These are phyloP conservation scores for Pomacea canaliculata DNA, from an alignment of 2,888 invertebrate species.

Conservation along the genomic window DNA sequence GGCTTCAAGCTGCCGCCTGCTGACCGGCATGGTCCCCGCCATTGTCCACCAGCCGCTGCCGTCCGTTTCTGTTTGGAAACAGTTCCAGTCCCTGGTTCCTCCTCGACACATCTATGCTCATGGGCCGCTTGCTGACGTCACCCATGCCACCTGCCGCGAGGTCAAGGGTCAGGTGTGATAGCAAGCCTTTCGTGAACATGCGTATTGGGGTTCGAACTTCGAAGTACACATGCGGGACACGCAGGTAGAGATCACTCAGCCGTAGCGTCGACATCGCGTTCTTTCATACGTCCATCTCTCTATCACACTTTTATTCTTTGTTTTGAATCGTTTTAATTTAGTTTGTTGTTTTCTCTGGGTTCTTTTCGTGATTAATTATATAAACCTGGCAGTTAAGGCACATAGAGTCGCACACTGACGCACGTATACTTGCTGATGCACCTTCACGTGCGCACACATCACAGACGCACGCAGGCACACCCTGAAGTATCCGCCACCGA, in stretches of 20 bases:
- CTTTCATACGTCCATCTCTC: too few relatives aligned
- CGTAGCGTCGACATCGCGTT: too few relatives aligned
- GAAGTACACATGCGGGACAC: too few relatives aligned
- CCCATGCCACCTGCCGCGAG: conserved; percentile 19
- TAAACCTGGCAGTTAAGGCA: background rate
- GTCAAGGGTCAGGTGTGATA: too few relatives aligned
- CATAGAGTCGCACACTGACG: background rate
- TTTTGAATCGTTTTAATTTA: too few relatives aligned
- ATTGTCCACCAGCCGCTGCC: conserved; percentile 10
- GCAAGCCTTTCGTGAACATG: too few relatives aligned
- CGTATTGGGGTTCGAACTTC: too few relatives aligned
- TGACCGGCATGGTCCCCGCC: conserved; percentile 21
- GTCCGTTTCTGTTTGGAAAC: conserved; percentile 9
- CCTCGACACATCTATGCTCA: background rate
- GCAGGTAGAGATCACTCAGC: too few relatives aligned
- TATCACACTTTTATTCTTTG: too few relatives aligned
- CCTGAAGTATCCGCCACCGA: background rate
- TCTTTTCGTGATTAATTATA: too few relatives aligned
- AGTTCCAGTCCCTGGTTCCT: conserved; percentile 2
- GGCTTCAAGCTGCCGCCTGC: background rate
- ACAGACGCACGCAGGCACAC: conserved; percentile 5
- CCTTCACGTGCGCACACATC: background rate
- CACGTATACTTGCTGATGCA: background rate
- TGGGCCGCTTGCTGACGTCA: conserved; percentile 17
- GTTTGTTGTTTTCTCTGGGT: too few relatives aligned